These are phyloP conservation scores for Manacus vitellinus DNA, from an alignment of 2,113 vertebrate species.

Conservation along the genomic window DNA sequence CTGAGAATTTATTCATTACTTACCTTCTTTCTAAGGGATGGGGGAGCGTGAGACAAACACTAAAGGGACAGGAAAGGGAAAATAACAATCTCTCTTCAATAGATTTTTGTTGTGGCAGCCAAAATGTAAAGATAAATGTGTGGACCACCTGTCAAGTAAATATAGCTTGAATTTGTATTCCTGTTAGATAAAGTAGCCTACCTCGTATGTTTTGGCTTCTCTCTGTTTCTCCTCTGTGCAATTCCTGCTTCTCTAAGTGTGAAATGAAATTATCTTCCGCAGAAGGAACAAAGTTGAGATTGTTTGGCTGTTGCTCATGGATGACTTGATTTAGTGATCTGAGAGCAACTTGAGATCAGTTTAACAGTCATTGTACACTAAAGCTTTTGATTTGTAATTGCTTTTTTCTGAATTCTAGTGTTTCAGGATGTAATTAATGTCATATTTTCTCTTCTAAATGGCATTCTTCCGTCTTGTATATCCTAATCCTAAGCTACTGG, in stretches of 20 bases:
- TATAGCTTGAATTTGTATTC: neutral
- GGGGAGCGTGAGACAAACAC: neutral
- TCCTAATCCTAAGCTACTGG: neutral
- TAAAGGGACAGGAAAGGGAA: neutral
- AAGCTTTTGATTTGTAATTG: neutral
- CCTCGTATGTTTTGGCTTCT: neutral
- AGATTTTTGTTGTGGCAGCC: neutral
- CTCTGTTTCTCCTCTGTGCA: neutral
- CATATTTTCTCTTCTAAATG: neutral
- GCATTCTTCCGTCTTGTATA: neutral
- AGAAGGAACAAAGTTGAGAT: neutral
- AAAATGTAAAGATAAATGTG: neutral
- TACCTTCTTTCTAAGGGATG: neutral
- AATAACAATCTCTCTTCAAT: neutral
- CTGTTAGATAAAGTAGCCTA: neutral
- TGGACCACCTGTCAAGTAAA: neutral
- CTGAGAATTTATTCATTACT: neutral
- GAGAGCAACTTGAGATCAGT: neutral
- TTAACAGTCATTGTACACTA: neutral
- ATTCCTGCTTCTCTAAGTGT: neutral
- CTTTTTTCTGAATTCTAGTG: neutral
- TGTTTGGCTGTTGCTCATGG: neutral
- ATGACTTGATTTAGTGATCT: neutral
- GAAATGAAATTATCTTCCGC: neutral
- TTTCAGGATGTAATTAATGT: neutral